Conservation (phyloP, 2,113 vertebrate genomes). For the Anseranas semipalmata region DNA sequence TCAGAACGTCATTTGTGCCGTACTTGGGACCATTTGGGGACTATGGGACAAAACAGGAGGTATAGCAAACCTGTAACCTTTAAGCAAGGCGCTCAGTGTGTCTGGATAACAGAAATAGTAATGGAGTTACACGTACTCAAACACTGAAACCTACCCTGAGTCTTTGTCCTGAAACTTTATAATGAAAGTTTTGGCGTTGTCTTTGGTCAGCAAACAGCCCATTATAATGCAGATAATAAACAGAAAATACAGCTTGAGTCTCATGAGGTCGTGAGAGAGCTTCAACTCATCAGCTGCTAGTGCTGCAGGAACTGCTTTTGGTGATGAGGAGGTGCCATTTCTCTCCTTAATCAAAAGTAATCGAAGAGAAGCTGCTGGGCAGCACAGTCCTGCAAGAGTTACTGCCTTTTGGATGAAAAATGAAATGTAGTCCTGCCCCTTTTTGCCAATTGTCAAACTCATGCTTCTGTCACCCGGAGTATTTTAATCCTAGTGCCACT, state of each 20-base stretch:
- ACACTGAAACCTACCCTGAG: neutral
- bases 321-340: neutral
- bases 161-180: neutral
- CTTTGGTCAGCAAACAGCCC: neutral
- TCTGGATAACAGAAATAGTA: neutral
- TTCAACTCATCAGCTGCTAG: neutral
- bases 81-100: neutral
- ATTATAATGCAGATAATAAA: neutral
- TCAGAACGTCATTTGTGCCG: neutral
- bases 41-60: neutral
- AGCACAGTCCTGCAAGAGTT: neutral
- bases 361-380: neutral
- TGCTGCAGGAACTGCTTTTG: neutral
- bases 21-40: neutral
- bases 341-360: neutral
- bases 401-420: neutral
- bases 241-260: neutral
- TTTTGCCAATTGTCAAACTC: neutral
- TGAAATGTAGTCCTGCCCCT: neutral
- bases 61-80: neutral
- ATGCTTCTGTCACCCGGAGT: accelerated
- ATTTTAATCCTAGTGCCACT: neutral
- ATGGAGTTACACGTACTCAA: neutral
- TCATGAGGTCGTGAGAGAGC: neutral
- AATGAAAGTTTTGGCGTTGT: neutral